Evolutionary conservation across 2,797 vertebrate species (phyloP).

Genomic region (Phoebastria nigripes): DNA sequence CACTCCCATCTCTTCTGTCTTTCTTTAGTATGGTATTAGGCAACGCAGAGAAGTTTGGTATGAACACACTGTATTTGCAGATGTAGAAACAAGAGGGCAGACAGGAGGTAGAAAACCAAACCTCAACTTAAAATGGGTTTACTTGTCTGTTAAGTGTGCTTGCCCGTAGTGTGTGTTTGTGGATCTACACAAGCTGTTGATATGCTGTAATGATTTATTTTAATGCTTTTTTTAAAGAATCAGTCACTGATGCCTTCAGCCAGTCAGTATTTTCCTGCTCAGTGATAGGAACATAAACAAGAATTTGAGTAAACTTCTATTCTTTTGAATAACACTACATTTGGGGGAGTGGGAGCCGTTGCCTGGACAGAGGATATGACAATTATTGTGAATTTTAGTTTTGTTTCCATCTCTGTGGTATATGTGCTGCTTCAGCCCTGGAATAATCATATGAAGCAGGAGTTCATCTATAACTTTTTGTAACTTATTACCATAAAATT

Average conservation of each 20-base stretch:
- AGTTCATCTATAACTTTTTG: not conserved
- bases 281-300: not conserved
- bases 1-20: not conserved
- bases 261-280: not conserved
- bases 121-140: not conserved
- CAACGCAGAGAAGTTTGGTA: not conserved
- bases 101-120: not conserved
- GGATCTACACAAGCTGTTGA: not conserved
- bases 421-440: not conserved
- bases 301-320: not conserved
- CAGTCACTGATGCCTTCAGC: not conserved
- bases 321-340: not conserved
- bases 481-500: not conserved
- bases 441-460: not conserved
- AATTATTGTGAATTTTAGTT: rapidly evolving
- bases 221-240: not conserved
- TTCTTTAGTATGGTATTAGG: not conserved
- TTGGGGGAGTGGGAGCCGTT: not conserved
- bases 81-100: not conserved
- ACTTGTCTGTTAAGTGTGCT: not conserved
- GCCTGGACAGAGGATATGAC: not conserved
- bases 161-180: rapidly evolving
- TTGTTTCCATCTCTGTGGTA: rapidly evolving
- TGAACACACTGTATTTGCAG: not conserved
- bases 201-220: not conserved